Percentiles rank a stretch among this genome's conserved stretches.
These are phyloP conservation scores for Hycleus cichorii DNA, from an alignment of 1,140 invertebrate species.

Conservation along the genomic window DNA sequence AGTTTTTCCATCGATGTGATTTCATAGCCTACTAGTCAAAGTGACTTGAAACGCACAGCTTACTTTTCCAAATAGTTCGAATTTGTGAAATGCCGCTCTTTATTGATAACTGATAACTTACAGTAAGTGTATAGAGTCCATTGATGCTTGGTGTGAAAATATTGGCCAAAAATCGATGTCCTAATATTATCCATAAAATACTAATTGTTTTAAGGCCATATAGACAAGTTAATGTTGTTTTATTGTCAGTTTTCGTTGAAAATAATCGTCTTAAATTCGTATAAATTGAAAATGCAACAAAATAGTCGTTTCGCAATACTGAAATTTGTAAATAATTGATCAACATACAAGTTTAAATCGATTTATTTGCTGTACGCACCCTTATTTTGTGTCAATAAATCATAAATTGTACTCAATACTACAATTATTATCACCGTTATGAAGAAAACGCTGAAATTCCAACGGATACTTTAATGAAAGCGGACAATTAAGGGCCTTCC, in stretches of 20 bases:
- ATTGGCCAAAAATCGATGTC: slow-evolving; percentile 43
- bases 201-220: slow-evolving; percentile 54
- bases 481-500: no score
- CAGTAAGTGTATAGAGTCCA: slow-evolving; percentile 9
- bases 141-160: slow-evolving; percentile 20
- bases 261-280: slow-evolving; percentile 36
- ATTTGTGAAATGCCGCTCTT: no score
- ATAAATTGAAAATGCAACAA: slow-evolving; percentile 37
- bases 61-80: no score
- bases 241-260: slow-evolving; percentile 21
- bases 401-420: slow-evolving; percentile 17
- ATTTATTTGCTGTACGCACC: no score
- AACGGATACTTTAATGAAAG: not conserved
- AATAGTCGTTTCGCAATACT: slow-evolving; percentile 19
- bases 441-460: slow-evolving; percentile 15
- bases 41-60: no score
- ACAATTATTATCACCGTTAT: slow-evolving; percentile 3
- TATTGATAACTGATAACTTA: no score
- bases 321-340: no score
- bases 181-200: slow-evolving; percentile 61
- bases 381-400: slow-evolving; percentile 8
- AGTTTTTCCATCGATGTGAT: no score
- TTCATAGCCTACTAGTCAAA: not conserved
- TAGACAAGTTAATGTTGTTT: slow-evolving; percentile 41
- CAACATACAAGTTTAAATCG: no score